Conservation (phyloP, 23 tunicate genomes). For the Aplidium turbinatum region DNA sequence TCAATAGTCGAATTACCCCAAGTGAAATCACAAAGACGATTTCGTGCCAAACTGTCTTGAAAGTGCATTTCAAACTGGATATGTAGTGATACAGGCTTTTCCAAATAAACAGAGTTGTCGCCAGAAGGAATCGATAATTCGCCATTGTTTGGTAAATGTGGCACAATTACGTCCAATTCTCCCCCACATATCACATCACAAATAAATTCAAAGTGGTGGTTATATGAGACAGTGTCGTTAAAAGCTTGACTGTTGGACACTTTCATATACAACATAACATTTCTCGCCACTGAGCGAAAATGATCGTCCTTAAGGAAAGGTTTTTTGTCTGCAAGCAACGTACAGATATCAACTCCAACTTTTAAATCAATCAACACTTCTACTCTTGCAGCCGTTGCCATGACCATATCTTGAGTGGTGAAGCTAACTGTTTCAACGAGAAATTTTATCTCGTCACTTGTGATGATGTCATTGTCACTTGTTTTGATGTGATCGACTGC, state of each 20-base stretch:
- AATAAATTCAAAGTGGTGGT: slow-evolving; percentile 6
- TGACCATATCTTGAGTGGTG: no score
- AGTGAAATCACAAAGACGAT: slow-evolving; percentile 10
- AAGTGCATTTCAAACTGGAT: slow-evolving; percentile 6
- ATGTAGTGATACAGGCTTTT: slow-evolving; percentile 5
- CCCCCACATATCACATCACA: slow-evolving; percentile 16
- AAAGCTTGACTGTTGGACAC: neutral
- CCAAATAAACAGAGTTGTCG: neutral
- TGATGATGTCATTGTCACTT: no score
- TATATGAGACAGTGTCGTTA: slow-evolving; percentile 16
- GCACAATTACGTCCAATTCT: slow-evolving; percentile 3
- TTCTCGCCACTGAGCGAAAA: neutral
- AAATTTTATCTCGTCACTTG: no score
- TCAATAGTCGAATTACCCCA: neutral
- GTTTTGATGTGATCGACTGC: no score
- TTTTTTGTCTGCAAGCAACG: neutral
- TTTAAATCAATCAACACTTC: neutral
- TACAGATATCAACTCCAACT: neutral
- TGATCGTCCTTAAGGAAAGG: neutral
- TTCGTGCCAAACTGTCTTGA: neutral
- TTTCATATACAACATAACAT: slow-evolving; percentile 1
- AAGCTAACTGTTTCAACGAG: no score
- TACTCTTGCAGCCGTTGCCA: no score
- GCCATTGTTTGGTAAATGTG: slow-evolving; percentile 3
- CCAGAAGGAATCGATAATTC: neutral